A percentile compares a stretch with the other conserved stretches of the same genome.
These are phyloP conservation scores for Passer domesticus DNA, from an alignment of 2,113 vertebrate species.

Conservation along the genomic window DNA sequence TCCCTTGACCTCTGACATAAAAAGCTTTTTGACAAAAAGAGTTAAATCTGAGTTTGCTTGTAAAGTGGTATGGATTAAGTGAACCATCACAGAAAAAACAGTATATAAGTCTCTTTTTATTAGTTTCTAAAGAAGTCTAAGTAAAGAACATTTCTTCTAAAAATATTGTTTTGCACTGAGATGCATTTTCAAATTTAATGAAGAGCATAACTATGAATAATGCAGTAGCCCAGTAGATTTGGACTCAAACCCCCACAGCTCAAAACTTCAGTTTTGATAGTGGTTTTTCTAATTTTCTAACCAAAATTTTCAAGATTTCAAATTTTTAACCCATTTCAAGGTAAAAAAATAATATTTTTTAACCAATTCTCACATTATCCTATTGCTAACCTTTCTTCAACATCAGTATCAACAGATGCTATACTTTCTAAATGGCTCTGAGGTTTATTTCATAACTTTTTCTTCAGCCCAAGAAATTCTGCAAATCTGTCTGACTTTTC, in stretches of 20 bases:
- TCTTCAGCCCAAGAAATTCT: not conserved
- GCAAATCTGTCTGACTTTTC: not conserved
- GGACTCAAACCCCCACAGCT: not conserved
- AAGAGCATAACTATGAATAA: not conserved
- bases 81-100: constrained; percentile 7
- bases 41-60: constrained; percentile 39
- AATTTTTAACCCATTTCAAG: not conserved
- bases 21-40: constrained; percentile 53
- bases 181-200: constrained; percentile 18
- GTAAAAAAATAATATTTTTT: not conserved
- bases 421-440: not conserved
- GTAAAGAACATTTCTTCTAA: constrained; percentile 20
- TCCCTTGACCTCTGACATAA: constrained; percentile 54
- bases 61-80: constrained; percentile 34
- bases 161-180: constrained; percentile 22
- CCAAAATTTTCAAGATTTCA: not conserved
- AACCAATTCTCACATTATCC: not conserved
- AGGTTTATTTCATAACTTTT: not conserved
- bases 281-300: not conserved
- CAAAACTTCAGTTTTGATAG: not conserved
- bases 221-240: not conserved
- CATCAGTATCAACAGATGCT: not conserved
- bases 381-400: not conserved
- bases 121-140: constrained; percentile 43
- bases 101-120: constrained; percentile 42